These are phyloP conservation scores for Cyanistes caeruleus DNA, from an alignment of 2,113 vertebrate genomes.

Conservation along the genomic window DNA sequence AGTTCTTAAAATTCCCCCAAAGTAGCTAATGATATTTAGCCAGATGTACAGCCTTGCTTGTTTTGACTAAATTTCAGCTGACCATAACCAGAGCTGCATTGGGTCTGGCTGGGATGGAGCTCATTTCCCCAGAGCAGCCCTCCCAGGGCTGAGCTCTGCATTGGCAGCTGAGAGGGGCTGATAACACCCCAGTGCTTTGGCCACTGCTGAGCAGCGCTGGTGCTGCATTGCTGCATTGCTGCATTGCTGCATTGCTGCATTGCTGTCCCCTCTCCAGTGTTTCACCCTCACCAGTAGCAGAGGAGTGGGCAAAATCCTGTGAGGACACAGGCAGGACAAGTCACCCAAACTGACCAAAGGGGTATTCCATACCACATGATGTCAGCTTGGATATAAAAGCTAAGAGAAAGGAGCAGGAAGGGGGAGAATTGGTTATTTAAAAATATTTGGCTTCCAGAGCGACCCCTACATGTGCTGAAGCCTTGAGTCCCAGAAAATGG, in stretches of 20 bases:
- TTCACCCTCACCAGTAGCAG: not conserved
- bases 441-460: not conserved
- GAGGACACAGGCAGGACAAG: not conserved
- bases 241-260: not conserved
- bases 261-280: accelerated
- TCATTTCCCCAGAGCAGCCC: not conserved
- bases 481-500: not conserved
- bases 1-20: not conserved
- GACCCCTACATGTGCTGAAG: not conserved
- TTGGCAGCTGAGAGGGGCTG: not conserved
- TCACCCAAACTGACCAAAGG: not conserved
- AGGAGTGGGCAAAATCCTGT: not conserved
- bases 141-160: not conserved
- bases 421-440: not conserved
- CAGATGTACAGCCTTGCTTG: not conserved
- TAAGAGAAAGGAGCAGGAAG: not conserved
- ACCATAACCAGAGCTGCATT: not conserved
- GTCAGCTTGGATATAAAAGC: not conserved
- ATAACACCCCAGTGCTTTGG: not conserved
- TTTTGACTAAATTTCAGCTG: not conserved
- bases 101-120: too few species aligned
- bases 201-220: not conserved
- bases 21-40: not conserved
- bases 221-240: too few species aligned
- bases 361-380: accelerated